Percentiles rank a stretch among this genome's conserved stretches.
Evolutionary conservation across 1,140 invertebrate genomes (phyloP).

Genomic region (Drosophila bipectinata): DNA sequence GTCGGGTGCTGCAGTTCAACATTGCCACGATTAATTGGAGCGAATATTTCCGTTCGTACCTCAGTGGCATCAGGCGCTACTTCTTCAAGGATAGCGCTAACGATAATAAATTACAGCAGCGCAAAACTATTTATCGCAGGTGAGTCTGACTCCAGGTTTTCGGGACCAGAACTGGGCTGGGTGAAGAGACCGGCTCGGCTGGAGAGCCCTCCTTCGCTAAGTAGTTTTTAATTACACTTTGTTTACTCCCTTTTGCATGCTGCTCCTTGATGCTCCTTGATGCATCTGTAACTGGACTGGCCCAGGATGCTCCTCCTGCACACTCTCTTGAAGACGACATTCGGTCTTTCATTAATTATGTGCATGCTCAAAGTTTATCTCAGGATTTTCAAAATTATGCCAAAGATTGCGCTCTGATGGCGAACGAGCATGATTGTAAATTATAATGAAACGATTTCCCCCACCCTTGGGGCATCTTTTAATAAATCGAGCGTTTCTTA

Average conservation of each 20-base stretch:
- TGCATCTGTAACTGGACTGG: slow-evolving; percentile 34
- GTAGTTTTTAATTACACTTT: slow-evolving; percentile 84
- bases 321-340: slow-evolving; percentile 79
- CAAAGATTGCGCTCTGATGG: slow-evolving; percentile 67
- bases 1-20: slow-evolving; percentile 83
- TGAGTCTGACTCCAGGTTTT: slow-evolving; percentile 56
- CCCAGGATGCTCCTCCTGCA: slow-evolving; percentile 72
- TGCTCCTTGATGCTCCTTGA: slow-evolving; percentile 2
- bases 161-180: not conserved
- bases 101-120: slow-evolving; percentile 81
- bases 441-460: slow-evolving; percentile 64
- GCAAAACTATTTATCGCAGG: slow-evolving; percentile 83
- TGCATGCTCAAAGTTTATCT: slow-evolving; percentile 81
- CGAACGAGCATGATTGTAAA: slow-evolving; percentile 47
- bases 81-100: slow-evolving; percentile 85
- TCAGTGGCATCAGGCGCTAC: slow-evolving; percentile 85
- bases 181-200: not conserved
- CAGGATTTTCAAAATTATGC: slow-evolving; percentile 76
- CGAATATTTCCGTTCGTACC: slow-evolving; percentile 86
- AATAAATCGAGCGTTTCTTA: slow-evolving; percentile 64
- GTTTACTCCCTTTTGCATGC: slow-evolving; percentile 60
- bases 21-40: slow-evolving; percentile 86
- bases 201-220: slow-evolving; percentile 42
- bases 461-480: slow-evolving; percentile 20
- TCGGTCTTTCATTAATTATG: slow-evolving; percentile 82